Conservation (phyloP, 2,797 vertebrate genomes). For the Uromys caudimaculatus region DNA sequence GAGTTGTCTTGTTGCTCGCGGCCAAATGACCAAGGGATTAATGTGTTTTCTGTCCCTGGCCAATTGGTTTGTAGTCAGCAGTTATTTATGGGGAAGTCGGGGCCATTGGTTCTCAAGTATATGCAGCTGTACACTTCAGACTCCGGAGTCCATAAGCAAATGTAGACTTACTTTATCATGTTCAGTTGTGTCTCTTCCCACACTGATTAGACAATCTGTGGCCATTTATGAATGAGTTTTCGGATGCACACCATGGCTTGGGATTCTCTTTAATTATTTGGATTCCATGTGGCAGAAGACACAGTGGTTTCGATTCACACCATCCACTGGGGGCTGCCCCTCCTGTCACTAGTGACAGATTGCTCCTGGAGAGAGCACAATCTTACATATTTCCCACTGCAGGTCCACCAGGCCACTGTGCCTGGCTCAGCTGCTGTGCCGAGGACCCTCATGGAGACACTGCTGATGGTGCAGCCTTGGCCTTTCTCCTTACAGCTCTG, state of each 20-base stretch:
- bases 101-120: constrained; percentile 72
- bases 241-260: constrained; percentile 70
- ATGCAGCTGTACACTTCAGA: constrained; percentile 64
- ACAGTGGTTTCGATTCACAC: constrained; percentile 58
- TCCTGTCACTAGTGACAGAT: constrained; percentile 54
- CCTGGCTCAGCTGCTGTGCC: neutral
- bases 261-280: constrained; percentile 68
- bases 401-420: rapidly evolving
- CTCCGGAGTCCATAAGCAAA: constrained; percentile 64
- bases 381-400: neutral
- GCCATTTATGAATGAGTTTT: constrained; percentile 78
- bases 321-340: neutral
- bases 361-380: constrained; percentile 2
- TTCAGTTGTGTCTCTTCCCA: neutral
- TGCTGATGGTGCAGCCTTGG: constrained; percentile 59
- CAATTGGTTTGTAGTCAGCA: constrained; percentile 77
- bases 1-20: constrained; percentile 63
- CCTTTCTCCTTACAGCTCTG: constrained; percentile 65
- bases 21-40: constrained; percentile 73
- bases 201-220: constrained; percentile 77
- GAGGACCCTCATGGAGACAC: constrained; percentile 60
- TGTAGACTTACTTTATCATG: constrained; percentile 69
- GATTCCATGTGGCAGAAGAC: constrained; percentile 55
- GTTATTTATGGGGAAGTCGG: constrained; percentile 77
- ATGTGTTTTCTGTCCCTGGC: constrained; percentile 75